Evolutionary conservation across 2,888 invertebrate species (phyloP).

Genomic region (Deilephila elpenor): DNA sequence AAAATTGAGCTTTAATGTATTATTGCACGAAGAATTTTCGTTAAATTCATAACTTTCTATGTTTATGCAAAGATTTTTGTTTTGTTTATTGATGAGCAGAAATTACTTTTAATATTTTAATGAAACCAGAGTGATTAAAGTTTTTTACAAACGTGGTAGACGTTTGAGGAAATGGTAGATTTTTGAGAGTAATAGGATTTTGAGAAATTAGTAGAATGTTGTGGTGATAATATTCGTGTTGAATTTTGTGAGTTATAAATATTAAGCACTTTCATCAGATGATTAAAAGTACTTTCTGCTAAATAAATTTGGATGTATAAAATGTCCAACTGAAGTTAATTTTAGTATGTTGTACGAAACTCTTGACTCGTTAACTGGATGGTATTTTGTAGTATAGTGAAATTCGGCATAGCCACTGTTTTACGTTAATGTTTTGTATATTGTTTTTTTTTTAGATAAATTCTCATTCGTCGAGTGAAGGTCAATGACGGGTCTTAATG

Average conservation of each 20-base stretch:
- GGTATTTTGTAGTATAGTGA: slow-evolving; percentile 56
- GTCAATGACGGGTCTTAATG: slow-evolving; percentile 30
- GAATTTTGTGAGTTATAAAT: too few species aligned
- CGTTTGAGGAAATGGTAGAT: background rate
- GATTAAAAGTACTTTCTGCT: slow-evolving; percentile 18
- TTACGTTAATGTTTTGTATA: slow-evolving; percentile 48
- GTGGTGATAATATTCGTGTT: background rate
- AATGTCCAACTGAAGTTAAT: slow-evolving; percentile 21
- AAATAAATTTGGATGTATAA: slow-evolving; percentile 8
- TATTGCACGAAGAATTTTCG: slow-evolving; percentile 35
- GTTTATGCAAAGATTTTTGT: slow-evolving; percentile 11
- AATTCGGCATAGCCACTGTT: slow-evolving; percentile 69
- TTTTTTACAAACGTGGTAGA: background rate
- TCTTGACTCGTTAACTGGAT: slow-evolving; percentile 24
- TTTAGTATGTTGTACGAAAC: slow-evolving; percentile 30
- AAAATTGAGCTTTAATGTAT: slow-evolving; percentile 44
- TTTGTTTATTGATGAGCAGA: slow-evolving; percentile 24
- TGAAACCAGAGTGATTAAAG: background rate
- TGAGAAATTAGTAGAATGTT: slow-evolving; percentile 21
- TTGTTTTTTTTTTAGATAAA: slow-evolving; percentile 51
- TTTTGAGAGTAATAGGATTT: slow-evolving; percentile 1
- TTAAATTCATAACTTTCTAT: slow-evolving; percentile 16
- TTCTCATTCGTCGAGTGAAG: slow-evolving; percentile 37
- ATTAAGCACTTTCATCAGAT: slow-evolving; percentile 4
- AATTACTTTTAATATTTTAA: slow-evolving; percentile 4